Base-by-base conservation (phyloP, 2,113 vertebrate species). In the Halichoeres trimaculatus region DNA sequence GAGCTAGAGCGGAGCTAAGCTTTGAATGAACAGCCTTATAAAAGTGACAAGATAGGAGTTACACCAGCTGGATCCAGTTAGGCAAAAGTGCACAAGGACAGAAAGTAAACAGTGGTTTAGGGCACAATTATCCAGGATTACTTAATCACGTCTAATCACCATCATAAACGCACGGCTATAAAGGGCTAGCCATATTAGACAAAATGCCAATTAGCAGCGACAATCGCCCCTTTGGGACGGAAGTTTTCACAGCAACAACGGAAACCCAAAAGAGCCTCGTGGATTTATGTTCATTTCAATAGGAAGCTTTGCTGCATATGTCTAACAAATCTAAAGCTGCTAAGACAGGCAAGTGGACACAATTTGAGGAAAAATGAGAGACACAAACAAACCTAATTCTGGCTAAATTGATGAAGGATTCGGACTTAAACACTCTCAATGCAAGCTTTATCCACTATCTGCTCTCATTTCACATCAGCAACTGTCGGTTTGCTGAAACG, bases 61-160 rank as follows among this genome's bases (percentile, higher is more conserved):
- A 22, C 56, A 60, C 14, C 48, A 52, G 58, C 54, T 62, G 48
- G 16, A 14, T 75, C 23, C 45, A 54, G 51, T 71, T 67, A 26
- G 30, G 23, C 63, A 63, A 53, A 65, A 60, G 14, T 45, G 38
- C 24, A 22, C 48, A 23, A 63, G 69, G 61, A 50, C 13, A 14
- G 41, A 36, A 40, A 65, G 59, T 76, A 30, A 80, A 82, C 72
- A 12, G 16, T 19, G 51, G 48, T 74, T 80, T 61, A 69, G 58
- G 63, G 62, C 43, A 41, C 58, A 54, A 10, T 83, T 51, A 78
- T 72, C 41, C 30, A 56, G 48, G 70, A 52, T 84, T 79, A 70
- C 34, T 69, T 69, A 71, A 77, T 80, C 36, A 55, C 38, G 53
- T n/a, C 50, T 70, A 64, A 78, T 71, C 47, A 75, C 36, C 45